A percentile compares a stretch with the other conserved stretches of the same genome.
phyloP scores from a whole-genome alignment of 1,140 invertebrate genomes.

The Anoplolepis gracilipes region DNA sequence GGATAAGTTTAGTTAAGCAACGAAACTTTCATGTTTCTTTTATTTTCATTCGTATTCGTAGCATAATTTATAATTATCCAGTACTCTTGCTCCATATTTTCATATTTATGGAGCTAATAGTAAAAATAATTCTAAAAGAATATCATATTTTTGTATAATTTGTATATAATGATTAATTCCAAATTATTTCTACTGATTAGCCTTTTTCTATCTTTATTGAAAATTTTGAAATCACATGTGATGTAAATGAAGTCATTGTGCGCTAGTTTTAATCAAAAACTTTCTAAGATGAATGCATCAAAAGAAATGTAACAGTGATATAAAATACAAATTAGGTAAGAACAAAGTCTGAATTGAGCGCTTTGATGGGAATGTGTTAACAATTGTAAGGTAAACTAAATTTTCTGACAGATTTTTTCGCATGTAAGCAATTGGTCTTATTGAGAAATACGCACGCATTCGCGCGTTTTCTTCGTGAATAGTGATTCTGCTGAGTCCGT shows the following conservation, averaged over 20 bases:
- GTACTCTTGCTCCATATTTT: not conserved
- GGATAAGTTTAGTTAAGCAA: conserved; percentile 9
- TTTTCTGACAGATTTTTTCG: too few relatives aligned
- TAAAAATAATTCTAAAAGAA: not conserved
- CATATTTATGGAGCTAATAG: not conserved
- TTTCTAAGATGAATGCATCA: not conserved
- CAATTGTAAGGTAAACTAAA: conserved; percentile 11
- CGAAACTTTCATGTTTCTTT: conserved; percentile 12
- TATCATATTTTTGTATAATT: conserved; percentile 1
- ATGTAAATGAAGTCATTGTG: conserved; percentile 14
- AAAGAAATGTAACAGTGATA: not conserved
- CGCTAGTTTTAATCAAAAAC: conserved; percentile 31
- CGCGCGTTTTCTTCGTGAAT: conserved; percentile 1
- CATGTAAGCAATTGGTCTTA: too few relatives aligned
- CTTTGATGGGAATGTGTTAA: not conserved
- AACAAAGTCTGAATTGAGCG: conserved; percentile 4
- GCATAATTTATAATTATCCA: conserved; percentile 14
- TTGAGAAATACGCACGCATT: conserved; percentile 20
- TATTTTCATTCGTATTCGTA: not conserved
- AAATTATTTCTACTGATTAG: not conserved
- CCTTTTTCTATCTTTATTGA: not conserved
- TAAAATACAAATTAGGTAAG: conserved; percentile 23
- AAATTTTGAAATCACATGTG: conserved; percentile 5
- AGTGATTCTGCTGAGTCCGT: not conserved
- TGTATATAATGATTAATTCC: not conserved